phyloP scores from a whole-genome alignment of 2,888 invertebrate species.

The Shargacucullia verbasci region DNA sequence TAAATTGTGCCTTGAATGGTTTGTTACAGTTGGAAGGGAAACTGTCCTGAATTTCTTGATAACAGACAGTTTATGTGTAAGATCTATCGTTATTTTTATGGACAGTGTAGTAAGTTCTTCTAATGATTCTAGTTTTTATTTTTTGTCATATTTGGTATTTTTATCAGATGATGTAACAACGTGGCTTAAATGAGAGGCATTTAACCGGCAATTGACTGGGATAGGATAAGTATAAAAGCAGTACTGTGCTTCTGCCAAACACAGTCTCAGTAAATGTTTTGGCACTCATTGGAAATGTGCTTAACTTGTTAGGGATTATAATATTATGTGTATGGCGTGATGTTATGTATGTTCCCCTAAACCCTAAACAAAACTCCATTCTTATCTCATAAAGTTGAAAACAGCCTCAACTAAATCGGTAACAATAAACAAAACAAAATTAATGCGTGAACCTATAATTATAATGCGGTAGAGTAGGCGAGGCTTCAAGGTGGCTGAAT shows the following conservation, averaged over 20 bases:
- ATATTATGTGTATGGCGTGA: no score
- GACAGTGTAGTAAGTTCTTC: no score
- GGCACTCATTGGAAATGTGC: no score
- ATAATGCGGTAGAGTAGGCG: slow-evolving; percentile 44
- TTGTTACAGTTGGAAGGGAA: slow-evolving; percentile 14
- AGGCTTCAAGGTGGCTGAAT: slow-evolving; percentile 59
- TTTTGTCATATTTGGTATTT: no score
- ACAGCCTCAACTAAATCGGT: slow-evolving; percentile 40
- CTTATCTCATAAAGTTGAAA: slow-evolving; percentile 5
- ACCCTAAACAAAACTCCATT: background rate
- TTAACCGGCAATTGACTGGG: no score
- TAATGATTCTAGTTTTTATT: no score
- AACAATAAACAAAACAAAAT: slow-evolving; percentile 51
- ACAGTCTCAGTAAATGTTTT: no score
- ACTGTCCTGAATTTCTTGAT: background rate
- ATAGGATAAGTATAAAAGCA: no score
- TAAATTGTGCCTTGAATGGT: slow-evolving; percentile 12
- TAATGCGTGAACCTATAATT: slow-evolving; percentile 41
- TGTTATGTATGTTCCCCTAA: background rate
- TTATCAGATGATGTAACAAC: no score
- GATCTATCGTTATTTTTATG: no score
- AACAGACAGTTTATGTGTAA: background rate
- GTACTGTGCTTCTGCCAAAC: no score
- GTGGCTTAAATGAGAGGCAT: no score
- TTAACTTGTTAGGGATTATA: background rate